Evolutionary conservation across 2,797 vertebrate genomes (phyloP), one percentile per base, ranked within the genome.

Genomic region (Varecia variegata): DNA sequence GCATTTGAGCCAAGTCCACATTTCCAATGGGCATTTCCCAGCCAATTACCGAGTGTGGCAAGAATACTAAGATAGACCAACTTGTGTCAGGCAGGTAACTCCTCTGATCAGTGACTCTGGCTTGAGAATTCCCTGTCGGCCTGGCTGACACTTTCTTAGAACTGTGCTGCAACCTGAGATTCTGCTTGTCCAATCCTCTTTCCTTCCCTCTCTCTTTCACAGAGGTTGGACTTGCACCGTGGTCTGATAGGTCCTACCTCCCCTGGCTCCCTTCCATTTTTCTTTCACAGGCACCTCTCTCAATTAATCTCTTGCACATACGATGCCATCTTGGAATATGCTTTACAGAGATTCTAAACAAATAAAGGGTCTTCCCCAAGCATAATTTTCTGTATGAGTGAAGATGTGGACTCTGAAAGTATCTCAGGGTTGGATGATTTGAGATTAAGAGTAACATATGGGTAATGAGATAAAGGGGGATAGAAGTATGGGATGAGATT

Each of bases 61-160:
- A 65, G 40, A 79, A 76, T 43, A 76, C 35, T 58, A 86, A 92
- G 9, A 38, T 35, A 60, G 50, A 83, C 8, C 17, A 60, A 58
- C 83, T 92, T 30, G 8, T 65, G 7, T 86, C 52, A 87, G 45
- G 88, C 11, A 67, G 32, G 25, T 18, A 56, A 81, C 38, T 74
- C 40, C 8, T 74, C 56, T 50, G 6, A 76, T 56, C 25, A 43
- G 21, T 23, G 21, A 93, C 14, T 81, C 71, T 65, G 79, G 30
- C 38, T 92, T 90, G 18, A 79, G 65, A 73, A 93, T 17, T 89
- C 80, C 27, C n/a, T 52, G 67, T 40, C 20, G n/a, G 52, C 25
- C 52, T 79, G 85, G 13, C 7, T 65, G 71, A 94, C 92, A 90
- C n/a, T 38, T 89, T 89, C 68, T 92, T 73, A 83, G 25, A 92